These are phyloP conservation scores for Ferrisia virgata DNA, from an alignment of 2,888 invertebrate genomes.

Conservation along the genomic window DNA sequence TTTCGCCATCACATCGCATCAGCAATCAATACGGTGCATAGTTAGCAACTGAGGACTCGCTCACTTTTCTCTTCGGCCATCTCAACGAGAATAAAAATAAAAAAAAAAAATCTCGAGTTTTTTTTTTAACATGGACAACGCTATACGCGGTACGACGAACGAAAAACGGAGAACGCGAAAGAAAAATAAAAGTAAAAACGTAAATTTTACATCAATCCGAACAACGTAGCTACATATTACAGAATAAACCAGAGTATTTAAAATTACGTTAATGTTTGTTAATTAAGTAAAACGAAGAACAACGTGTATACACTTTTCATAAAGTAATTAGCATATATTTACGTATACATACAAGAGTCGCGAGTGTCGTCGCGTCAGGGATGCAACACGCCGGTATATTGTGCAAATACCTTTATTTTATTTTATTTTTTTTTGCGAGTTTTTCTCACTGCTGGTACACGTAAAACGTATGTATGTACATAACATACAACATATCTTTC, in stretches of 20 bases:
- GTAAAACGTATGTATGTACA: too few relatives aligned
- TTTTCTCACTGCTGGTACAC: too few relatives aligned
- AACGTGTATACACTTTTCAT: conserved; percentile 16
- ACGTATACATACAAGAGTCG: background rate
- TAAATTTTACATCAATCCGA: background rate
- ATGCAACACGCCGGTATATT: background rate
- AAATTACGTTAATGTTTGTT: conserved; percentile 37
- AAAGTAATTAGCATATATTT: conserved; percentile 19
- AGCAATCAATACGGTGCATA: background rate
- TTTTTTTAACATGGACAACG: background rate
- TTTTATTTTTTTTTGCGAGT: too few relatives aligned
- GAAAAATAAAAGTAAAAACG: conserved; percentile 20
- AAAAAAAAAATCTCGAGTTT: too few relatives aligned
- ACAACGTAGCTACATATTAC: background rate
- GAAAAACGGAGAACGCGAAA: background rate
- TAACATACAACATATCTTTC: too few relatives aligned
- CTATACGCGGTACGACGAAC: background rate
- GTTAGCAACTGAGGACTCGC: too few relatives aligned
- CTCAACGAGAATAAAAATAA: too few relatives aligned
- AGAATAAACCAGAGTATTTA: conserved; percentile 20
- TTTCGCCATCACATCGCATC: background rate
- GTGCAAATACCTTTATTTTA: background rate
- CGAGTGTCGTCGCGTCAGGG: background rate
- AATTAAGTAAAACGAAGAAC: conserved; percentile 36
- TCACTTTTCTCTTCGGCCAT: background rate